phyloP scores from a whole-genome alignment of 64 coral and sea anemone species.

The Pocillopora verrucosa region DNA sequence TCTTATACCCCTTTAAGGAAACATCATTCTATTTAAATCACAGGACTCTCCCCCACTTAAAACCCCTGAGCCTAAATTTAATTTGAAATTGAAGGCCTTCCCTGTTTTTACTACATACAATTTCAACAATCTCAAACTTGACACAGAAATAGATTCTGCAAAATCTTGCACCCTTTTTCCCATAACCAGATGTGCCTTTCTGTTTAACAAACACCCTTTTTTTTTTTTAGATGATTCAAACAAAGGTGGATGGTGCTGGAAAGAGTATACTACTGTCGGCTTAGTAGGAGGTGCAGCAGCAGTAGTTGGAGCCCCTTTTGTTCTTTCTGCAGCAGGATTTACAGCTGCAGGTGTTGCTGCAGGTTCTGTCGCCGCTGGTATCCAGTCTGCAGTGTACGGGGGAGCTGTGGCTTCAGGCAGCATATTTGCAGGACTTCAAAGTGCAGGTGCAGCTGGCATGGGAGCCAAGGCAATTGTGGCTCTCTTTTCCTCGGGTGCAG shows the following conservation, averaged over 20 bases:
- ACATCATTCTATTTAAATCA: no score
- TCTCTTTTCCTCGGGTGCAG: background rate
- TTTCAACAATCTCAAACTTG: no score
- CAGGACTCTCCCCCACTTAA: no score
- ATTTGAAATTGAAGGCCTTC: no score
- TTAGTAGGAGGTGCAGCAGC: background rate
- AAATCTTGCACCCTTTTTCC: no score
- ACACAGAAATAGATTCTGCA: no score
- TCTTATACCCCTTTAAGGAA: no score
- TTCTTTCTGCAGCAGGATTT: background rate
- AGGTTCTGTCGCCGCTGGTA: background rate
- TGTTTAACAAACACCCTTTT: no score
- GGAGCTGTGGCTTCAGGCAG: slow-evolving; percentile 2
- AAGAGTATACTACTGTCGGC: background rate
- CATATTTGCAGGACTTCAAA: slow-evolving; percentile 16
- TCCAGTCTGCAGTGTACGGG: slow-evolving; percentile 21
- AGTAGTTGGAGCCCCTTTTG: slow-evolving; percentile 1
- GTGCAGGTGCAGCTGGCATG: slow-evolving; percentile 16
- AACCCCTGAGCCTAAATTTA: no score
- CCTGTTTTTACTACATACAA: no score
- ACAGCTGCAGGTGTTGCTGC: background rate
- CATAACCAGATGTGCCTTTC: no score
- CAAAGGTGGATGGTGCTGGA: background rate
- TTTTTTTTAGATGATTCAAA: no score
- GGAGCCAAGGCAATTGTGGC: background rate